Evolutionary conservation across 2,888 invertebrate genomes (phyloP), one percentile per base, ranked within the genome.

Genomic region (Sisyra nigra): DNA sequence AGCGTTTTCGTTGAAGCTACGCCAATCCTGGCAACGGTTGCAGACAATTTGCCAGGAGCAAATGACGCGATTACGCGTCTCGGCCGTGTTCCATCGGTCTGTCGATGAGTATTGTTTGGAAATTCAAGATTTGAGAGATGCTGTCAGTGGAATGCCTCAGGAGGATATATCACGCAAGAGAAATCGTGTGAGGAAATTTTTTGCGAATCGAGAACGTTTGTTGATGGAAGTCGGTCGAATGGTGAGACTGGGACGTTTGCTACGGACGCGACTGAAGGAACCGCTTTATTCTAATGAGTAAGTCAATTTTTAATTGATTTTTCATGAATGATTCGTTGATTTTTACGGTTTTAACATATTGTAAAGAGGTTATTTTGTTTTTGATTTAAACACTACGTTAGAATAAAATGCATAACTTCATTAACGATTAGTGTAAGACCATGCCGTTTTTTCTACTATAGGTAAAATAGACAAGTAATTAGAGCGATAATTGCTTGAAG

Each of bases 21-120:
- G 74, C 45, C 68, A 69, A 50, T 74, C 74, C 8, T 85, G 84
- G 84, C 72, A 73, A 50, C 68, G 72, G 46, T 67, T 84, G 37
- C 69, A 79, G 48, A 68, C 70, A 35, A 74, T 80, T 46, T 75
- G 77, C 48, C 79, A 80, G 59, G 83, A 84, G 60, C 79, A 81
- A 55, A 72, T 82, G 66, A 81, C 81, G 2, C 68, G 84, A 15
- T 63, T 84, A 17, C 69, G 80, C 47, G 82, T 83, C 30, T 80
- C 80, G 3, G 76, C 80, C 7, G 80, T 83, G 47, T 85, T 84
- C 55, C 76, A 83, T 57, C 69, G 80, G 48, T 80, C 78, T 45
- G 68, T 71, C 19, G 71, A 71, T 51, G 71, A 79, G 58, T 76
- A 79, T 50, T 74, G 75, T 52, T 65, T 66, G 41, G 74, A 74